These are phyloP conservation scores for Thecocarcelia acutangulata DNA, from an alignment of 2,888 invertebrate species.

Conservation along the genomic window DNA sequence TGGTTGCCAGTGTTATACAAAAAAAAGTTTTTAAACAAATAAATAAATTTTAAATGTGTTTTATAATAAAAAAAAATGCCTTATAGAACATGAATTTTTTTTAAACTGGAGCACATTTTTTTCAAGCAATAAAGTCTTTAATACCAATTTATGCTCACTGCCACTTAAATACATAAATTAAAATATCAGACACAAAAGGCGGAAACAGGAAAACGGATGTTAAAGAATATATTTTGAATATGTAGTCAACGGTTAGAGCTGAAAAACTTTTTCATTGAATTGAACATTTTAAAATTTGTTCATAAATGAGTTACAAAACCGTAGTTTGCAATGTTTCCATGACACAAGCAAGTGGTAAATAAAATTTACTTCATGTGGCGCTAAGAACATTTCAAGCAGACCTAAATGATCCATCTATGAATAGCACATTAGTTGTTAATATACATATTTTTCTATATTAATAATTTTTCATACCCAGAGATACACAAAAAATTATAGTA, in stretches of 20 bases:
- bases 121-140: neutral
- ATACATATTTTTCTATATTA: too few species aligned
- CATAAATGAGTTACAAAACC: too few species aligned
- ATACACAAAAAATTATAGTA: too few species aligned
- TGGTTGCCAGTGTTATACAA: neutral
- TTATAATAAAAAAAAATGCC: constrained; percentile 3
- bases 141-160: neutral
- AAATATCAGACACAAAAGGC: constrained; percentile 15
- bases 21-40: constrained; percentile 32
- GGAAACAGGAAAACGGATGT: constrained; percentile 56
- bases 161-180: neutral
- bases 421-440: too few species aligned
- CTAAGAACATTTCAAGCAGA: too few species aligned
- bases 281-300: too few species aligned
- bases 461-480: too few species aligned
- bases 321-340: too few species aligned
- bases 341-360: too few species aligned
- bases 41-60: constrained; percentile 30
- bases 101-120: neutral
- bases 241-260: neutral
- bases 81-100: neutral
- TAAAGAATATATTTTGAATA: constrained; percentile 10
- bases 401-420: too few species aligned
- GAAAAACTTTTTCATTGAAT: too few species aligned
- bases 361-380: too few species aligned